phyloP scores from a whole-genome alignment of 2,888 invertebrate genomes.

The Xestia sexstrigata region DNA sequence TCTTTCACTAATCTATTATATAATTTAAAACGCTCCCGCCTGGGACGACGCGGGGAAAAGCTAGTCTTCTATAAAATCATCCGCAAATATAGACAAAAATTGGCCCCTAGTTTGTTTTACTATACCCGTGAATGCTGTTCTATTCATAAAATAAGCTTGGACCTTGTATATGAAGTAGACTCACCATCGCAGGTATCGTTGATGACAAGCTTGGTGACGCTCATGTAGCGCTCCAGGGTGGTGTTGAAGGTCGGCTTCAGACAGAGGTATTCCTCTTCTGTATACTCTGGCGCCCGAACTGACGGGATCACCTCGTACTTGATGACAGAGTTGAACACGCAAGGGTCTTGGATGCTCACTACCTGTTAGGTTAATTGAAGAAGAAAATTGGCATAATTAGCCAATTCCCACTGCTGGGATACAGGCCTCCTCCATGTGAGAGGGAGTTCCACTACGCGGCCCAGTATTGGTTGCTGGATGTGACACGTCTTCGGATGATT shows the following conservation, averaged over 20 bases:
- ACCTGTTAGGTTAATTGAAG: slow-evolving; percentile 69
- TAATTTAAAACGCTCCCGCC: background rate
- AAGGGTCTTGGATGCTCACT: slow-evolving; percentile 77
- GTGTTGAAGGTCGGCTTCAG: slow-evolving; percentile 81
- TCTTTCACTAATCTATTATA: background rate
- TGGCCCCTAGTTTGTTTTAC: background rate
- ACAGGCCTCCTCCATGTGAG: background rate
- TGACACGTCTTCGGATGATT: background rate
- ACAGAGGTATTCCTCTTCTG: slow-evolving; percentile 84
- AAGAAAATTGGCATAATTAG: background rate
- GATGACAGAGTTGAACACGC: slow-evolving; percentile 85
- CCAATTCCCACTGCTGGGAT: background rate
- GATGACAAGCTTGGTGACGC: slow-evolving; percentile 79
- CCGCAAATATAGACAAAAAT: background rate
- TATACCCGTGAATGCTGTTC: background rate
- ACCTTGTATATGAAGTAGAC: slow-evolving; percentile 15
- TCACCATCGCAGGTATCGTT: slow-evolving; percentile 84
- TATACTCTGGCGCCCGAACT: slow-evolving; percentile 74
- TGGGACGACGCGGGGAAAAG: background rate
- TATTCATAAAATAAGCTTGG: background rate
- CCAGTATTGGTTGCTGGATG: background rate
- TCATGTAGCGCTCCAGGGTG: slow-evolving; percentile 83
- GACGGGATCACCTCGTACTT: slow-evolving; percentile 85
- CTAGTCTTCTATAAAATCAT: background rate
- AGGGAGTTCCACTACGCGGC: background rate